These are phyloP conservation scores for Orcinus orca DNA, from an alignment of 2,113 vertebrate species.

Conservation along the genomic window DNA sequence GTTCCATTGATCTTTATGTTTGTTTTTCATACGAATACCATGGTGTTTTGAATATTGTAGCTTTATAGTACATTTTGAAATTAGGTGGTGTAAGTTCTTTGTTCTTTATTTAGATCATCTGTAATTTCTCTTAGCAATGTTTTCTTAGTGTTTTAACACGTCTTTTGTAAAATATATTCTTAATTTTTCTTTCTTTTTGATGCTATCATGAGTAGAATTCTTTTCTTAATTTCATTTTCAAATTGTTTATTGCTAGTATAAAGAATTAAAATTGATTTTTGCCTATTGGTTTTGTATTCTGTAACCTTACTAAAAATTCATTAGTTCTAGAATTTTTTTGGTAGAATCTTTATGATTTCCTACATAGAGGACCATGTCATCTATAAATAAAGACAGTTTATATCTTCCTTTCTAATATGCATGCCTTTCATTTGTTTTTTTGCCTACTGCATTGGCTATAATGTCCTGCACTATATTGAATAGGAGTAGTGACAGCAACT, in stretches of 20 bases:
- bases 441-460: not conserved
- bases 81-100: not conserved
- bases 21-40: not conserved
- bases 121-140: not conserved
- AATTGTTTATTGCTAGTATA: conserved; percentile 6
- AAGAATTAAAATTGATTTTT: conserved; percentile 35
- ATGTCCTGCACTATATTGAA: not conserved
- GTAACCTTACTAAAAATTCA: not conserved
- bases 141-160: not conserved
- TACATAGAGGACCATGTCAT: not conserved
- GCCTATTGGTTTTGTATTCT: not conserved
- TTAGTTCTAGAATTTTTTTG: not conserved
- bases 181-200: not conserved
- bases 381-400: not conserved
- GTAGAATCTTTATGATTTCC: not conserved
- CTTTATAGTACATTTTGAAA: not conserved
- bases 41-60: not conserved
- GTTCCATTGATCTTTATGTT: not conserved
- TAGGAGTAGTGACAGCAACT: not conserved
- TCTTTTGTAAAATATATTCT: not conserved
- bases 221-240: conserved; percentile 34
- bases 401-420: not conserved
- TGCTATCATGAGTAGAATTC: not conserved
- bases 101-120: not conserved
- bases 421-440: not conserved